These are phyloP conservation scores for Pseudochirops cupreus DNA, from an alignment of 2,797 vertebrate genomes.

Conservation along the genomic window DNA sequence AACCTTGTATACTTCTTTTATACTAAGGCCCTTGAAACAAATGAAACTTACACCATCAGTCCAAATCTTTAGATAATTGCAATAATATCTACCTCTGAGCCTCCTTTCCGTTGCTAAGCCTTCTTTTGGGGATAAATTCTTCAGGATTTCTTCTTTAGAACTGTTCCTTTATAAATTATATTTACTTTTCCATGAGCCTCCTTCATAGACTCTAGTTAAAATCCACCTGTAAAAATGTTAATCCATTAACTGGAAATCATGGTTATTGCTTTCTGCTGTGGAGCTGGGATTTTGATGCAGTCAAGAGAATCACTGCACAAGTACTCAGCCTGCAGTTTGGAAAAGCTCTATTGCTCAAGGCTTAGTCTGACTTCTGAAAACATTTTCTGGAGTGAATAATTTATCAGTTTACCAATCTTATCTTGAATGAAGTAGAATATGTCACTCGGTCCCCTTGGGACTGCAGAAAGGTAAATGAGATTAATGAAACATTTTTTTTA, in stretches of 20 bases:
- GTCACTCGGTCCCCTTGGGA: neutral
- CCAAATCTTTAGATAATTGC: neutral
- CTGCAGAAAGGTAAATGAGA: neutral
- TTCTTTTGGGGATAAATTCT: neutral
- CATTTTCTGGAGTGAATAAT: neutral
- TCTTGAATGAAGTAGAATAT: neutral
- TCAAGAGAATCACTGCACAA: neutral
- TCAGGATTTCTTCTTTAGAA: neutral
- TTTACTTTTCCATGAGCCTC: neutral
- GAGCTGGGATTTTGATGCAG: neutral
- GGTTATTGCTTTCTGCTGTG: neutral
- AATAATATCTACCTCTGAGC: neutral
- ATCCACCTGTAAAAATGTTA: neutral
- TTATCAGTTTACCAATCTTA: neutral
- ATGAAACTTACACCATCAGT: neutral
- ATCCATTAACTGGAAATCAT: neutral
- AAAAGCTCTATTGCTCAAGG: neutral
- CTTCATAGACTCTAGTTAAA: neutral
- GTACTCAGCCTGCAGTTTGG: neutral
- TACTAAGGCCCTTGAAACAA: neutral
- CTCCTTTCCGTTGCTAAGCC: neutral
- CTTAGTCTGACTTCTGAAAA: neutral
- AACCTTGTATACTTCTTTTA: neutral
- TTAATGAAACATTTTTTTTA: neutral
- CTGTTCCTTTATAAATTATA: neutral